A percentile compares a stretch with the other conserved stretches of the same genome.
phyloP scores from a whole-genome alignment of 2,888 invertebrate genomes.

The Epistrophe grossulariae region DNA sequence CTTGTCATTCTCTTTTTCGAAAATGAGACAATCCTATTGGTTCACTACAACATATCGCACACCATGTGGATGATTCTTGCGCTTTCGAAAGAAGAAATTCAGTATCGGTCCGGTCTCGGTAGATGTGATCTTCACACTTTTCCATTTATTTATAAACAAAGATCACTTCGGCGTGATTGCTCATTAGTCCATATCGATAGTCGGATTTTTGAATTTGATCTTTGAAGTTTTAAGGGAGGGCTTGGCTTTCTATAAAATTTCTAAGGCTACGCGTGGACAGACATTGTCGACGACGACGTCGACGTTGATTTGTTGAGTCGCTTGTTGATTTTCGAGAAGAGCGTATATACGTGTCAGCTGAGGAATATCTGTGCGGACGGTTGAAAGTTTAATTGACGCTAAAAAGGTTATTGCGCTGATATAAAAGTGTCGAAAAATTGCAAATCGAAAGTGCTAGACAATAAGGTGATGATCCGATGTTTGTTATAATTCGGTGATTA shows the following conservation, averaged over 20 bases:
- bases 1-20: conserved; percentile 48
- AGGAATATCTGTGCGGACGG: conserved; percentile 80
- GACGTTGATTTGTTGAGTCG: conserved; percentile 75
- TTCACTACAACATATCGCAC: not conserved
- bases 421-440: conserved; percentile 79
- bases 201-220: conserved; percentile 63
- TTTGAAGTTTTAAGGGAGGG: conserved; percentile 64
- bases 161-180: conserved; percentile 68
- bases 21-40: conserved; percentile 54
- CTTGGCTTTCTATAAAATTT: conserved; percentile 66
- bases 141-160: conserved; percentile 73
- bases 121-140: conserved; percentile 58
- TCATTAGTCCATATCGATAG: conserved; percentile 65
- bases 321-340: conserved; percentile 77
- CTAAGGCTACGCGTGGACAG: conserved; percentile 73
- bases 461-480: conserved; percentile 78
- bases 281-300: conserved; percentile 69
- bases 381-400: conserved; percentile 83
- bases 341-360: conserved; percentile 79
- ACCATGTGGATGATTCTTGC: conserved; percentile 53
- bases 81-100: conserved; percentile 42
- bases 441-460: conserved; percentile 79
- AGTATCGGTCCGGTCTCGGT: conserved; percentile 38
- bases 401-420: conserved; percentile 80
- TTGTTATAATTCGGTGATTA: conserved; percentile 73